Evolutionary conservation across 2,113 vertebrate genomes (phyloP), one percentile per base, ranked within the genome.

Genomic region (Pomatorhinus ruficollis): DNA sequence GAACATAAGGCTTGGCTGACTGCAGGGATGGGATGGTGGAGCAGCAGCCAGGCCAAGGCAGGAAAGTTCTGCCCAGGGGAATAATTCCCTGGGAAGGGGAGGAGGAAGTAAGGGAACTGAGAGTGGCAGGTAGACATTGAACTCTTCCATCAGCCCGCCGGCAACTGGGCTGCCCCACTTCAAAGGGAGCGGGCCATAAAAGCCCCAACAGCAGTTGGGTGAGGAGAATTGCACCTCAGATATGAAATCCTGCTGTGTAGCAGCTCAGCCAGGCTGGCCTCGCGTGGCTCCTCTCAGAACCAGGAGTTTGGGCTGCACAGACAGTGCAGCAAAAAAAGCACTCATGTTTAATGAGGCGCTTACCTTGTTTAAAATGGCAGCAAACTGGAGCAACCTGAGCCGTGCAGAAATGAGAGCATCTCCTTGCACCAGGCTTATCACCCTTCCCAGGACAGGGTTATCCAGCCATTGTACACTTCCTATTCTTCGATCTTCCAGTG

Each of bases 321-420:
- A 3, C 33, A 14, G 13, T 5, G 22, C 9, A n/a, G 60, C 31
- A 13, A 1, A 7, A 6, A 3, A 12, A 5, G 2, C 17, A 2
- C 53, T 69, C 1, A 0, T 50, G 50, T 69, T 82, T 35, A 28
- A 27, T 56, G 52, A 12, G 75, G 22, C 68, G 22, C 28, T 75
- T 23, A 4, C 40, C 49, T 68, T 3, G 1, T 52, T 21, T 47
- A 24, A 50, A 88, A 50, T 20, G 60, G 14, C 82, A 57, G 64
- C 61, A 39, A 19, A n/a, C 5, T 40, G 3, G 5, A 39, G 63
- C 35, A 65, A 50, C 28, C 69, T 27, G 82, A 90, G 78, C 44
- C 0, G 0, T 5, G 20, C 44, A 27, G 83, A 30, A 39, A 6
- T 4, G 40, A 52, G 52, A 66, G 63, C 64, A 42, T 57, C 78